phyloP scores from a whole-genome alignment of 2,797 vertebrate species.

The Chaetodon trifasciatus region DNA sequence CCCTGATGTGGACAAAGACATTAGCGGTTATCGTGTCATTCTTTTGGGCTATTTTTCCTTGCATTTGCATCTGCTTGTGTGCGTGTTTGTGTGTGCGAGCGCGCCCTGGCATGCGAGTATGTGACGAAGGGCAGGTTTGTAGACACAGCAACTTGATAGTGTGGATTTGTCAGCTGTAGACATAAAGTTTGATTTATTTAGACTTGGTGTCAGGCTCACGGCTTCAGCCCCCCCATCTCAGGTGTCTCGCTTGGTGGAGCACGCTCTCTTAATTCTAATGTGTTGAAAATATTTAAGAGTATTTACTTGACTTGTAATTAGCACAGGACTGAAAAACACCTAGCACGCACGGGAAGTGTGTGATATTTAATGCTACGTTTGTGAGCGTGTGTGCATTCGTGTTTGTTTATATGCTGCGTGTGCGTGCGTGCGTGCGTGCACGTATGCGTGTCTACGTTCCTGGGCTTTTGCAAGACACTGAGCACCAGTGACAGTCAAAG shows the following conservation, averaged over 20 bases:
- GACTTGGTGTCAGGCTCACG: constrained; percentile 60
- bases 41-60: not conserved
- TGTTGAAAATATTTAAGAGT: constrained; percentile 69
- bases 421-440: constrained; percentile 2
- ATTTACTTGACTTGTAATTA: constrained; percentile 67
- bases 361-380: constrained; percentile 33
- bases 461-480: constrained; percentile 47
- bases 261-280: constrained; percentile 61
- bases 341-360: constrained; percentile 40
- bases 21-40: not conserved
- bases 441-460: constrained; percentile 14
- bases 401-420: constrained; percentile 19
- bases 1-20: constrained; percentile 3
- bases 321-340: constrained; percentile 32
- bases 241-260: constrained; percentile 62
- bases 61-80: not conserved
- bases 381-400: not conserved
- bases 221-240: constrained; percentile 61
- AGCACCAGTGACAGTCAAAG: constrained; percentile 71
- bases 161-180: constrained; percentile 74
- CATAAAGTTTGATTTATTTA: constrained; percentile 80
- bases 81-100: not conserved
- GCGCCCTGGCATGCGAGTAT: constrained; percentile 9
- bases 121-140: constrained; percentile 56
- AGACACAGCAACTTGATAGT: constrained; percentile 65